Conservation (phyloP, 2,797 vertebrate species). For the Lacerta viridis region DNA sequence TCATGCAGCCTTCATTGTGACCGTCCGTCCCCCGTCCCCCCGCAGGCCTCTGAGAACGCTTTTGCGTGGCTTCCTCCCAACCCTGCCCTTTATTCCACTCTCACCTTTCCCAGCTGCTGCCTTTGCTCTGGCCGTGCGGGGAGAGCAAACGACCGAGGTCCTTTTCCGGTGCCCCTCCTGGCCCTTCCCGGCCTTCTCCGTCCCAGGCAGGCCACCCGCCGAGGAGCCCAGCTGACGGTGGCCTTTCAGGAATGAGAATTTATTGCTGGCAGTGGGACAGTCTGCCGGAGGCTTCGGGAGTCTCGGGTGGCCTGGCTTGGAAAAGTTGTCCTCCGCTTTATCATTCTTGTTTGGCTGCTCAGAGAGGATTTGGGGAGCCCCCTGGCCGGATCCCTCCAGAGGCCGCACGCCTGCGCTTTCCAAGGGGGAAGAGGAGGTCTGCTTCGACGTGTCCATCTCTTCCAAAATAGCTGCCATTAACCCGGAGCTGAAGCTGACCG, state of each 20-base stretch:
- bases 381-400: slow-evolving; percentile 32
- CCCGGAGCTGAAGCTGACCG: slow-evolving; percentile 75
- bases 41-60: background rate
- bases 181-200: slow-evolving; percentile 60
- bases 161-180: slow-evolving; percentile 71
- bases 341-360: background rate
- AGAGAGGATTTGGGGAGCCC: slow-evolving; percentile 37
- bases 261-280: slow-evolving; percentile 56
- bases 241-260: slow-evolving; percentile 77
- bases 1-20: no score
- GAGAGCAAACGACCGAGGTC: slow-evolving; percentile 68
- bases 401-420: background rate
- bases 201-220: background rate
- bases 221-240: background rate
- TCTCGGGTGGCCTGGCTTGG: slow-evolving; percentile 19
- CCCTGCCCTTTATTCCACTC: no score
- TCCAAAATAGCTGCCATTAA: slow-evolving; percentile 80
- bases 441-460: slow-evolving; percentile 65
- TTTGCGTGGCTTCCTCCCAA: fast-evolving
- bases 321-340: background rate
- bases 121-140: slow-evolving; percentile 67
- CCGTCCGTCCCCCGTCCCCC: no score
- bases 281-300: background rate
- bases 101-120: slow-evolving; percentile 75
- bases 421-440: fast-evolving